A percentile compares a stretch with the other conserved stretches of the same genome.
Evolutionary conservation across 2,888 invertebrate genomes (phyloP).

Genomic region (Erynnis tages): DNA sequence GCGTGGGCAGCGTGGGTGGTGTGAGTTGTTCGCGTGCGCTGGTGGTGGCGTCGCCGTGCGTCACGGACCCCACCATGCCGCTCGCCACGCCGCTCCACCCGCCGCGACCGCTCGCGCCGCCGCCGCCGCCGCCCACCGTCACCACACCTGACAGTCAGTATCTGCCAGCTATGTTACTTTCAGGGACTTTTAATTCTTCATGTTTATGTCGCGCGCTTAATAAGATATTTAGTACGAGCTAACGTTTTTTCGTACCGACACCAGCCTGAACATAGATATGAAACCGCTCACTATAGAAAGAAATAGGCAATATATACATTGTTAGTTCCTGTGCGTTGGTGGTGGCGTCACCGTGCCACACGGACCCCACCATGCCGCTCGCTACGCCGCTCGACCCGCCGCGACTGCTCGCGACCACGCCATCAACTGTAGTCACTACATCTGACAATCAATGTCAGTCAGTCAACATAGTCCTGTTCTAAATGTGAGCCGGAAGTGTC

Average conservation of each 20-base stretch:
- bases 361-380: conserved; percentile 70
- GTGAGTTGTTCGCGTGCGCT: conserved; percentile 37
- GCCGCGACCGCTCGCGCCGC: conserved; percentile 31
- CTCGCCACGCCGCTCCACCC: conserved; percentile 37
- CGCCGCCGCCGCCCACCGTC: conserved; percentile 34
- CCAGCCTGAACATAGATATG: too few relatives aligned
- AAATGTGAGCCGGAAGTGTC: too few relatives aligned
- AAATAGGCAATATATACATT: too few relatives aligned
- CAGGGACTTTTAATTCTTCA: too few relatives aligned
- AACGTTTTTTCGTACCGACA: too few relatives aligned
- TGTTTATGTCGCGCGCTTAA: too few relatives aligned
- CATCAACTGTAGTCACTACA: too few relatives aligned
- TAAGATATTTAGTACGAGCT: too few relatives aligned
- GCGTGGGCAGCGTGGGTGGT: too few relatives aligned
- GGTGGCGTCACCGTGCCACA: conserved; percentile 63
- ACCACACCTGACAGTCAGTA: conserved; percentile 60
- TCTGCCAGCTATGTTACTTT: background rate
- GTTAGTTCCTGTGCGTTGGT: conserved; percentile 41
- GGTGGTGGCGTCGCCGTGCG: conserved; percentile 60
- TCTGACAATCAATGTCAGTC: too few relatives aligned
- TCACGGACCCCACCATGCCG: conserved; percentile 72
- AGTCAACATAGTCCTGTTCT: too few relatives aligned
- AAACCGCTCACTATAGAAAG: too few relatives aligned
- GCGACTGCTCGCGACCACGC: conserved; percentile 30
- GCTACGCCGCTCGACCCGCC: conserved; percentile 33